Evolutionary conservation across 2,888 invertebrate species (phyloP).

Genomic region (Muscina levida): DNA sequence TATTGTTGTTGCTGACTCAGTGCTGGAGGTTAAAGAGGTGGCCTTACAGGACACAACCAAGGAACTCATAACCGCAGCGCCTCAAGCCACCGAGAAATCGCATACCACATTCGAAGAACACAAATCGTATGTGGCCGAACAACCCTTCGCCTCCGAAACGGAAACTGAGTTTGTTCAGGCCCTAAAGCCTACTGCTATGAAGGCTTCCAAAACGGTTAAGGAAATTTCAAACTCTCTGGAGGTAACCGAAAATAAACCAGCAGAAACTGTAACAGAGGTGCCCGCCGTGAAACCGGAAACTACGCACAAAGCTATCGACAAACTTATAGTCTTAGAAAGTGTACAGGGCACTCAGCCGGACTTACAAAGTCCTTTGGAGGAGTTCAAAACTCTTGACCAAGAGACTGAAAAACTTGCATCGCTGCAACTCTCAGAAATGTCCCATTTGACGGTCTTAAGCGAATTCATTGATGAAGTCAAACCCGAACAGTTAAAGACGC

Average conservation of each 20-base stretch:
- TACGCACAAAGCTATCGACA: conserved; percentile 75
- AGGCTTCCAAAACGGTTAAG: conserved; percentile 74
- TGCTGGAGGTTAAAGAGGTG: conserved; percentile 68
- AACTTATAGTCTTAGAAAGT: conserved; percentile 81
- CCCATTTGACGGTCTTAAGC: conserved; percentile 82
- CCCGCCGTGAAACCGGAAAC: conserved; percentile 47
- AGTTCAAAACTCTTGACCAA: conserved; percentile 78
- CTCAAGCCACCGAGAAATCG: conserved; percentile 80
- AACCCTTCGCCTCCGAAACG: conserved; percentile 84
- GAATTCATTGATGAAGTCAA: conserved; percentile 71
- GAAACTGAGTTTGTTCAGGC: conserved; percentile 79
- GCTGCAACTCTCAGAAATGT: conserved; percentile 83
- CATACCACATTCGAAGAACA: conserved; percentile 81
- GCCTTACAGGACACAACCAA: conserved; percentile 67
- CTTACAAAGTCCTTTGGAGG: conserved; percentile 84
- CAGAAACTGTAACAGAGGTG: conserved; percentile 65
- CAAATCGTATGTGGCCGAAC: conserved; percentile 82
- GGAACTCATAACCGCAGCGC: conserved; percentile 29
- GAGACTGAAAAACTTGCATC: conserved; percentile 82
- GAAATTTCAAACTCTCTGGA: conserved; percentile 75
- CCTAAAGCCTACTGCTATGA: conserved; percentile 76
- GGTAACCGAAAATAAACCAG: conserved; percentile 68
- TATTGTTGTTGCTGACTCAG: conserved; percentile 81
- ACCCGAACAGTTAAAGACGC: conserved; percentile 18
- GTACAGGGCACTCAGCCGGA: conserved; percentile 84